Base-by-base conservation (phyloP, 2,113 vertebrate genomes). In the Triplophysa dalaica region DNA sequence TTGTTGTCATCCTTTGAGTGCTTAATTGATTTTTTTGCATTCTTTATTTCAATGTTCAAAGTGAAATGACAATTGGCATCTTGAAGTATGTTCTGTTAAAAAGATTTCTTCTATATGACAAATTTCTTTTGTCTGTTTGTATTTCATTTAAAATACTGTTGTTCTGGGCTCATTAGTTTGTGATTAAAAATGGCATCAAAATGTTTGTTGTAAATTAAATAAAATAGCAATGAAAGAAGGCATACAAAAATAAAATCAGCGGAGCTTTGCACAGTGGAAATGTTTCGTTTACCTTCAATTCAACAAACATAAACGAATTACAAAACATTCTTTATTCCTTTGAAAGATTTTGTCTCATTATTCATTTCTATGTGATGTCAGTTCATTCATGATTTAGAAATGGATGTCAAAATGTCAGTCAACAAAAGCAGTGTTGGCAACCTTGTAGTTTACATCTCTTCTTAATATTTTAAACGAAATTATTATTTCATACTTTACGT, bases 1-100 rank as follows among this genome's bases (percentile, higher is more conserved):
- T 89, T 91, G 86, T 90, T 87, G 84, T 85, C 65, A 56, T 90
- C 87, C 88, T 92, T 88, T 89, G 88, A 87, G 89, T 86, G 85
- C 87, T 81, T 91, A 88, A 91, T 90, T 89, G 84, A 89, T 90
- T 89, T 81, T 81, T 90, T 62, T 61, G 24, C 48, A 29, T 72
- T 62, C 54, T 73, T 80, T 73, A 82, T 66, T 68, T 61, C 81
- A 50, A 13, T 58, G 75, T 78, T 82, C 67, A 73, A 77, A 78
- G 60, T 26, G 24, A 73, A 88, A 87, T 87, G 87, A 85, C 85
- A 86, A 87, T 84, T 86, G 85, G 85, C 84, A 88, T 88, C 84
- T 84, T 56, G 14, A 22, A 50, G 78, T 85, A 89, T 87, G 84
- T 82, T 86, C 78, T 90, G 70, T 19, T 58, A 72, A 56, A 65